Conservation (phyloP, 1,140 invertebrate species). For the Magallana angulata region DNA sequence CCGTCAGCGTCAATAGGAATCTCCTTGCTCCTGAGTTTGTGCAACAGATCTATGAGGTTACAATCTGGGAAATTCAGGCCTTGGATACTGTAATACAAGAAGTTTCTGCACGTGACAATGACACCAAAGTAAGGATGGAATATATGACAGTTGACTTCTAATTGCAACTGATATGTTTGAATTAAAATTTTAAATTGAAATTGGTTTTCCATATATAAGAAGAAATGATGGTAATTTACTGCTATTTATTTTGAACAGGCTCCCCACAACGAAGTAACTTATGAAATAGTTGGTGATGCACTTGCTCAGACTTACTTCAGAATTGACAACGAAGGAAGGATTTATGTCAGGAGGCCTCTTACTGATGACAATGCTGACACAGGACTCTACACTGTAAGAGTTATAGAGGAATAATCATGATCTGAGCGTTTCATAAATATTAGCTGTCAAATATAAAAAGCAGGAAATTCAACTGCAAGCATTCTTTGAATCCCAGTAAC, state of each 20-base stretch:
- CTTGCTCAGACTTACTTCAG: slow-evolving; percentile 46
- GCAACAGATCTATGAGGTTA: slow-evolving; percentile 86
- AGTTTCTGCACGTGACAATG: slow-evolving; percentile 83
- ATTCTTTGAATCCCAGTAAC: no score
- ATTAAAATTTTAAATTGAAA: no score
- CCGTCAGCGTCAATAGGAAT: slow-evolving; percentile 65
- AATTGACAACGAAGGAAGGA: slow-evolving; percentile 30
- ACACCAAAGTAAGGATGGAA: slow-evolving; percentile 54
- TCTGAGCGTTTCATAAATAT: no score
- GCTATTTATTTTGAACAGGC: slow-evolving; percentile 38
- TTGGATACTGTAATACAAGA: slow-evolving; percentile 60
- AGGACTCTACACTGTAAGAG: slow-evolving; percentile 45
- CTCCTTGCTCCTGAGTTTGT: slow-evolving; percentile 60
- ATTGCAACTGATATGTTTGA: no score
- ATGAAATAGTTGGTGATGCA: neutral
- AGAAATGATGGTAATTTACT: no score
- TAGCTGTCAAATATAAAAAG: no score
- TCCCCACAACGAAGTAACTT: slow-evolving; percentile 50
- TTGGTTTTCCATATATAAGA: no score
- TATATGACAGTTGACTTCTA: neutral
- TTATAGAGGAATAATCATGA: no score
- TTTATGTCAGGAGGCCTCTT: slow-evolving; percentile 42
- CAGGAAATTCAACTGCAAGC: no score
- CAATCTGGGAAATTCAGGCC: slow-evolving; percentile 88
- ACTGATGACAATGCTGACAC: slow-evolving; percentile 44